phyloP scores from a whole-genome alignment of 2,797 vertebrate species.

The Calcarius lapponicus region DNA sequence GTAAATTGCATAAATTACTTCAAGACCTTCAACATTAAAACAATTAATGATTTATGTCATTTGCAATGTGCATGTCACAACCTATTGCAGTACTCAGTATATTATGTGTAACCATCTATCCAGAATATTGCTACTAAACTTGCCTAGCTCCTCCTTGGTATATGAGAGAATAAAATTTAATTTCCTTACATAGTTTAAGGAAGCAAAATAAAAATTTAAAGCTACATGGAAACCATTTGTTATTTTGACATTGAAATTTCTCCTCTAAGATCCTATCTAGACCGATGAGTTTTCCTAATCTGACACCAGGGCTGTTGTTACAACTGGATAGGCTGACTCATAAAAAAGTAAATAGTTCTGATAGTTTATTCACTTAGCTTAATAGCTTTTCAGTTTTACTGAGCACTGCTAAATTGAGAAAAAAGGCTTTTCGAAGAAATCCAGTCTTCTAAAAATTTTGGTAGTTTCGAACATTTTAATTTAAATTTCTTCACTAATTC shows the following conservation, averaged over 20 bases:
- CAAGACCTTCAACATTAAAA: background rate
- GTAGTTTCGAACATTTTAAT: background rate
- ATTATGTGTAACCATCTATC: background rate
- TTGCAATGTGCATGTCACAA: background rate
- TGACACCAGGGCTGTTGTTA: background rate
- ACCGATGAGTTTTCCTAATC: background rate
- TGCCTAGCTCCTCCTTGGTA: background rate
- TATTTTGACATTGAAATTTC: background rate
- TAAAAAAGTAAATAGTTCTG: background rate
- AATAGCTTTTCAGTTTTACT: background rate
- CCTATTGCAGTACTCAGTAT: background rate
- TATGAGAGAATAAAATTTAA: background rate
- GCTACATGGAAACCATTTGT: background rate
- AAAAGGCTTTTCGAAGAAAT: background rate
- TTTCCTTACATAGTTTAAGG: background rate
- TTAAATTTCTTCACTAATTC: background rate
- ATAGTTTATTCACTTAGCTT: background rate
- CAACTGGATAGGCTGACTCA: background rate
- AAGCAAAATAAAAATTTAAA: background rate
- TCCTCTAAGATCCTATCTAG: background rate
- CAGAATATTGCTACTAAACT: background rate
- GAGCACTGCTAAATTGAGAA: background rate
- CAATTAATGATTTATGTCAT: background rate
- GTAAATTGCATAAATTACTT: background rate
- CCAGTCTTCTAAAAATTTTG: background rate